These are phyloP conservation scores for Gallinago stenura DNA, from an alignment of 2,797 vertebrate genomes.

Conservation along the genomic window DNA sequence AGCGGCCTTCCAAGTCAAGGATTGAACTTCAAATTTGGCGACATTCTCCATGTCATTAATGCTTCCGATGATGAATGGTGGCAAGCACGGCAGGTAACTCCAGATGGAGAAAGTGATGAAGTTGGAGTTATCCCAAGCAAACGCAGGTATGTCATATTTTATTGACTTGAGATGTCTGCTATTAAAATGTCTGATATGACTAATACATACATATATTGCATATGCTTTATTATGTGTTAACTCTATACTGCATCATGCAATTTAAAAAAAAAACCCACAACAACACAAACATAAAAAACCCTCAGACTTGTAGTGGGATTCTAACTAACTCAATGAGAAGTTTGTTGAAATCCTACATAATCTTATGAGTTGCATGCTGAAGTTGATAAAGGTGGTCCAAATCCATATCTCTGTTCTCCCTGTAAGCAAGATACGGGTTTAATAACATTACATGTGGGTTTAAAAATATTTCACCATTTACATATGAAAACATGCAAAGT, in stretches of 20 bases:
- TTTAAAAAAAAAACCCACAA: background rate
- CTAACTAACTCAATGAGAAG: background rate
- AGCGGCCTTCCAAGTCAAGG: slow-evolving; percentile 97
- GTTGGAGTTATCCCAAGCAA: slow-evolving; percentile 99
- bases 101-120: slow-evolving; percentile 91
- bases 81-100: slow-evolving; percentile 93
- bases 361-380: background rate
- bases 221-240: background rate
- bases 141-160: slow-evolving; percentile 83
- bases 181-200: background rate
- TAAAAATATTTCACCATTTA: background rate
- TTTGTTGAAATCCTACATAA: background rate
- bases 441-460: background rate
- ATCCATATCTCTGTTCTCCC: background rate
- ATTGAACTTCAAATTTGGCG: slow-evolving; percentile 93
- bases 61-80: slow-evolving; percentile 99
- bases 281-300: too few species aligned
- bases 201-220: background rate
- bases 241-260: background rate
- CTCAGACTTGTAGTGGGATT: background rate
- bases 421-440: background rate
- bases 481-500: background rate
- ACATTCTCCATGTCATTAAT: slow-evolving; percentile 97
- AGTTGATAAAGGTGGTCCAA: background rate
- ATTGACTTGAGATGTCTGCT: background rate